phyloP scores from a whole-genome alignment of 2,888 invertebrate genomes.

The Napeogenes sylphis region DNA sequence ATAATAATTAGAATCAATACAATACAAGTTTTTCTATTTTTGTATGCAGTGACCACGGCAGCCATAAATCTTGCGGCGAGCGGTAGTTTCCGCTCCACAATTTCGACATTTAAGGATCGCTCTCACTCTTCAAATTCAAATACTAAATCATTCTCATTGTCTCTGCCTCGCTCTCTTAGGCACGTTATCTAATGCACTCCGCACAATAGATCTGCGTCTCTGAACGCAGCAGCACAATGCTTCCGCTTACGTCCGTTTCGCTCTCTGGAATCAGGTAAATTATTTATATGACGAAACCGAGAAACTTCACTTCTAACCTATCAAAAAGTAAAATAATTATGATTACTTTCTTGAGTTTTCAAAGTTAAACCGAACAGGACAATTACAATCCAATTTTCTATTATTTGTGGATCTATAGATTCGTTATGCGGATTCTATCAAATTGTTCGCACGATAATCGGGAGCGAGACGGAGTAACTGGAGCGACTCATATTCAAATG shows the following conservation, averaged over 20 bases:
- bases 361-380: slow-evolving; percentile 56
- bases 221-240: slow-evolving; percentile 59
- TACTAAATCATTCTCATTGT: slow-evolving; percentile 63
- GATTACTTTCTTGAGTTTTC: slow-evolving; percentile 43
- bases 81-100: slow-evolving; percentile 29
- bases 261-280: slow-evolving; percentile 75
- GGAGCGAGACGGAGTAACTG: slow-evolving; percentile 65
- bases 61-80: slow-evolving; percentile 6
- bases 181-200: slow-evolving; percentile 68
- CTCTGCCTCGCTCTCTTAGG: slow-evolving; percentile 57
- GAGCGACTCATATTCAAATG: slow-evolving; percentile 70
- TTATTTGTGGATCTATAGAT: slow-evolving; percentile 53
- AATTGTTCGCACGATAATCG: slow-evolving; percentile 71
- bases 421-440: slow-evolving; percentile 53
- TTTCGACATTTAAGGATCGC: slow-evolving; percentile 38
- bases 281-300: slow-evolving; percentile 66
- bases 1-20: not conserved
- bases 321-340: slow-evolving; percentile 37
- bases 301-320: slow-evolving; percentile 68
- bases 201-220: slow-evolving; percentile 55
- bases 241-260: slow-evolving; percentile 70
- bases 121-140: slow-evolving; percentile 59
- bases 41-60: slow-evolving; percentile 7
- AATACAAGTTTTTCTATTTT: not conserved
- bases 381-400: slow-evolving; percentile 57